Percentiles rank a stretch among this genome's conserved stretches.
These are phyloP conservation scores for Oncopeltus fasciatus DNA, from an alignment of 1,140 invertebrate species.

Conservation along the genomic window DNA sequence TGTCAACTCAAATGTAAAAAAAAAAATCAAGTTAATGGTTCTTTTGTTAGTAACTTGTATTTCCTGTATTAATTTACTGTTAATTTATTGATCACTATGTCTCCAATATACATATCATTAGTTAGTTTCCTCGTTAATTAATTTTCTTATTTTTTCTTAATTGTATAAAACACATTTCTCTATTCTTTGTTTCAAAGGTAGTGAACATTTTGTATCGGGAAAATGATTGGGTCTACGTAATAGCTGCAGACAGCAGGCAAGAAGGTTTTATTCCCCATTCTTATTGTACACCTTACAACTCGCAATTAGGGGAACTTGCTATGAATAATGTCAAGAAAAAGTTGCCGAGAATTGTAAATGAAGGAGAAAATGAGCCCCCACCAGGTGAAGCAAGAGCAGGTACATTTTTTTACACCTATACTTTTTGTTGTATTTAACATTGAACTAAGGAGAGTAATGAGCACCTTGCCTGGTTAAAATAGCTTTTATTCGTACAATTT, in stretches of 20 bases:
- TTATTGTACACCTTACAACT: constrained; percentile 75
- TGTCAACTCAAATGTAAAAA: no score
- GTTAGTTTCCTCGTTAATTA: not conserved
- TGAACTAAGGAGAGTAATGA: no score
- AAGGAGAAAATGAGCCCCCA: constrained; percentile 24
- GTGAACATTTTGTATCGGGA: constrained; percentile 86
- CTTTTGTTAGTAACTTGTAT: no score
- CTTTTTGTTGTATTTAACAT: no score
- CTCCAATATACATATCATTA: no score
- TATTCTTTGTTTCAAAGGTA: constrained; percentile 38
- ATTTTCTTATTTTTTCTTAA: not conserved
- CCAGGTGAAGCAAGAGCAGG: constrained; percentile 24
- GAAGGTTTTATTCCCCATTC: constrained; percentile 92
- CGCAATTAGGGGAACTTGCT: constrained; percentile 55
- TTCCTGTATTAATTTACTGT: no score
- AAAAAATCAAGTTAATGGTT: no score
- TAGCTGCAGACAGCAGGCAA: constrained; percentile 68
- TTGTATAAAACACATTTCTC: no score
- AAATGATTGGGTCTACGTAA: constrained; percentile 93
- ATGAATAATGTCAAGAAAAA: constrained; percentile 66
- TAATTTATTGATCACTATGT: no score
- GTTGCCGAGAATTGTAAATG: constrained; percentile 41
- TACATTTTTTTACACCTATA: no score
- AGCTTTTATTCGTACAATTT: no score
- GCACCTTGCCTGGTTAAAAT: no score